A percentile compares a stretch with the other conserved stretches of the same genome.
Evolutionary conservation across 2,113 vertebrate genomes (phyloP).

Genomic region (Grantiella picta): DNA sequence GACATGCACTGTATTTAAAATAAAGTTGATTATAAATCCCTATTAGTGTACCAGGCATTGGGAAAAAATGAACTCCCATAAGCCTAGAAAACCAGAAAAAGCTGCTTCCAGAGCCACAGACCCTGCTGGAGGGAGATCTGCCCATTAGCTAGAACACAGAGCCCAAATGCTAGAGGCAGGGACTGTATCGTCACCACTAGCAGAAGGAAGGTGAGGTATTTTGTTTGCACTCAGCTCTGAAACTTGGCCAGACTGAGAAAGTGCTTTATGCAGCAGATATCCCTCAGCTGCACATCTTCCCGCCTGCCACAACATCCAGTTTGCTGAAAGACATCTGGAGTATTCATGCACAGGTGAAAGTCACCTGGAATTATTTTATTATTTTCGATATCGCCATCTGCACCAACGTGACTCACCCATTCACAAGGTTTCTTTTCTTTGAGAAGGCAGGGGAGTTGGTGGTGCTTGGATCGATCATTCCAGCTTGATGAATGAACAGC

Average conservation of each 20-base stretch:
- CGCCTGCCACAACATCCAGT: neutral
- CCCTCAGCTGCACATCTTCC: neutral
- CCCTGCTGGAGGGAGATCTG: neutral
- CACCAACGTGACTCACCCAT: neutral
- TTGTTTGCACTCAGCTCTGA: neutral
- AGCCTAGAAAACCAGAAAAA: neutral
- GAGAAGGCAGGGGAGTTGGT: neutral
- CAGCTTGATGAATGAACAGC: neutral
- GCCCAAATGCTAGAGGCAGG: neutral
- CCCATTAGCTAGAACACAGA: neutral
- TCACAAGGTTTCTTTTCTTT: slow-evolving; percentile 12
- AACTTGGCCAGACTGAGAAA: neutral
- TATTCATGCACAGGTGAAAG: neutral
- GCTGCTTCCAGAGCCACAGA: neutral
- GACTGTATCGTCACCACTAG: neutral
- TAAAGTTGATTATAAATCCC: neutral
- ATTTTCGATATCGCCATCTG: slow-evolving; percentile 8
- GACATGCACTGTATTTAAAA: neutral
- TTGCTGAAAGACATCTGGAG: slow-evolving; percentile 1
- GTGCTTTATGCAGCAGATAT: neutral
- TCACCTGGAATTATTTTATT: slow-evolving; percentile 42
- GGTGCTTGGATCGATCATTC: neutral
- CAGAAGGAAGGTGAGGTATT: neutral
- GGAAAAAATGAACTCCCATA: neutral
- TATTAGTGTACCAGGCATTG: fast-evolving